Conservation (phyloP, 2,113 vertebrate genomes). For the Xenotilapia flavipinnis region DNA sequence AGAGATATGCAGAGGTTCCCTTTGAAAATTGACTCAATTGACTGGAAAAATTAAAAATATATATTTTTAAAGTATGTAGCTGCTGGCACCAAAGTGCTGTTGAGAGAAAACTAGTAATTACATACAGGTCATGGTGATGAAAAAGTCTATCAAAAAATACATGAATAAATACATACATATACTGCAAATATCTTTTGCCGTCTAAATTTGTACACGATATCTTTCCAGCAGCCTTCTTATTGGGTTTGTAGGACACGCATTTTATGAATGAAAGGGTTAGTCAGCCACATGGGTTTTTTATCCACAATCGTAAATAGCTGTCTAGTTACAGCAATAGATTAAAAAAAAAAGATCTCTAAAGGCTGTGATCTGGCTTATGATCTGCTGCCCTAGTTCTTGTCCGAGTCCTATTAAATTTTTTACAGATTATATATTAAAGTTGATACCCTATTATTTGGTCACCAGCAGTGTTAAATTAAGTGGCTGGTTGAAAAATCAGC, state of each 20-base stretch:
- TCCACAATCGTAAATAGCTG: background rate
- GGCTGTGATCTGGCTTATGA: background rate
- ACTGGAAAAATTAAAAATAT: background rate
- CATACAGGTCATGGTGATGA: background rate
- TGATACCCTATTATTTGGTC: background rate
- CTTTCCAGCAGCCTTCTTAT: background rate
- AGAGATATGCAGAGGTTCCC: background rate
- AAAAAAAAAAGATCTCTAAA: background rate
- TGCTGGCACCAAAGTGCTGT: background rate
- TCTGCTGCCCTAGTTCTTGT: background rate
- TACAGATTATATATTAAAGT: background rate
- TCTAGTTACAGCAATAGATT: background rate
- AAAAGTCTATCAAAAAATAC: background rate
- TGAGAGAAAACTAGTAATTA: background rate
- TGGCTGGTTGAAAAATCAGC: background rate
- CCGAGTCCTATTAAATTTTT: background rate
- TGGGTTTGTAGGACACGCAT: constrained; percentile 19
- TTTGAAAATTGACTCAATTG: background rate
- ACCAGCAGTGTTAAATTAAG: background rate
- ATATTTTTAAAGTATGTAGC: background rate
- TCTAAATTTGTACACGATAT: background rate
- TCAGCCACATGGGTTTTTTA: background rate
- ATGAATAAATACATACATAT: background rate
- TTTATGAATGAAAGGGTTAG: constrained; percentile 15
- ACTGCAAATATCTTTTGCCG: background rate